Conservation (phyloP, 2,797 vertebrate genomes). For the Limnodromus scolopaceus region DNA sequence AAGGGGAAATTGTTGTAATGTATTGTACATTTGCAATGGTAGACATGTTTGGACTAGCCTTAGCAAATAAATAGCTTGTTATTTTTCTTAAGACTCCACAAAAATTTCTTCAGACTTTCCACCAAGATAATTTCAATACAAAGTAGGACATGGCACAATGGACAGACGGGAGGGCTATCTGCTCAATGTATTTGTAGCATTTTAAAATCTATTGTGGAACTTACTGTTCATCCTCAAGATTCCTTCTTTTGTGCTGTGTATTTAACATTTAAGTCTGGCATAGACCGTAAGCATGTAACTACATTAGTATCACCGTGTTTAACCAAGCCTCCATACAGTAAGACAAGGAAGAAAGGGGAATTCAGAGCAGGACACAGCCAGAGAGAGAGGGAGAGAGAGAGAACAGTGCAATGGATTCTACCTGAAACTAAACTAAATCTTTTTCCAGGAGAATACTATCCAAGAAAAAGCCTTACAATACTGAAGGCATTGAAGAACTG, state of each 20-base stretch:
- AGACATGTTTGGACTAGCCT: constrained; percentile 7
- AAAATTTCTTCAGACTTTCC: constrained; percentile 52
- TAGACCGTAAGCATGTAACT: neutral
- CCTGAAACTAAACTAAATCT: constrained; percentile 80
- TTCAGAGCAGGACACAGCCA: neutral
- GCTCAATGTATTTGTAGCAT: constrained; percentile 54
- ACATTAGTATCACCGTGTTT: constrained; percentile 15
- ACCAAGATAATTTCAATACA: constrained; percentile 38
- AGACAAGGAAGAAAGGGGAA: constrained; percentile 1
- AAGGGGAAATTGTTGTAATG: neutral
- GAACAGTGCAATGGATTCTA: constrained; percentile 53
- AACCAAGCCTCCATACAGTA: neutral
- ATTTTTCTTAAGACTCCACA: constrained; percentile 13
- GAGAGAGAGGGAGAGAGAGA: neutral
- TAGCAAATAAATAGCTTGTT: constrained; percentile 51
- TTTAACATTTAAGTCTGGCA: constrained; percentile 61
- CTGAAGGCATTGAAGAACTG: constrained; percentile 79
- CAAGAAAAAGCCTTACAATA: constrained; percentile 77
- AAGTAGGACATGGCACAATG: constrained; percentile 60
- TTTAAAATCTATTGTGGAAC: constrained; percentile 58
- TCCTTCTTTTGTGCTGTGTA: constrained; percentile 21
- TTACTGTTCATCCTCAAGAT: constrained; percentile 26
- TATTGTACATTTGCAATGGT: constrained; percentile 5
- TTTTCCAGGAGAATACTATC: constrained; percentile 74
- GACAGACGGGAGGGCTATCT: constrained; percentile 59